Conservation (phyloP, 37 sponge, comb jelly and placozoan species). For the Tethya wilhelma region DNA sequence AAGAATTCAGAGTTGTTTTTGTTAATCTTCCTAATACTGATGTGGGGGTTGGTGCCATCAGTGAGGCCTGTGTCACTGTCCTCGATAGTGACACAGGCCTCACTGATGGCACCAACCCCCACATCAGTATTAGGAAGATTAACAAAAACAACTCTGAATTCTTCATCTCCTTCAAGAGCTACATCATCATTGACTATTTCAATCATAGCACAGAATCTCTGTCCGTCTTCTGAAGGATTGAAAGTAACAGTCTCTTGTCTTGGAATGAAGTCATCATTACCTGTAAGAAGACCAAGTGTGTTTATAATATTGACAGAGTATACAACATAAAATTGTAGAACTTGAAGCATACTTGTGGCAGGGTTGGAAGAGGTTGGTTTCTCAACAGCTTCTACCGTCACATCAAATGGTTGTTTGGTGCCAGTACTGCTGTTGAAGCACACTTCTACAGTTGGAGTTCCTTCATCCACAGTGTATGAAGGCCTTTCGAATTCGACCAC, state of each 20-base stretch:
- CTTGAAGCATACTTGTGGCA: not conserved
- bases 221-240: not conserved
- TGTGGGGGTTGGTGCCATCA: no score
- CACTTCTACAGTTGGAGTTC: not conserved
- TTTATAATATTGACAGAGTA: no score
- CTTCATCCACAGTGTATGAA: not conserved
- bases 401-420: not conserved
- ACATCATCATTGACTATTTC: slow-evolving; percentile 5
- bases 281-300: no score
- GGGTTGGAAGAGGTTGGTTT: not conserved
- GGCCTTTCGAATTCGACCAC: not conserved
- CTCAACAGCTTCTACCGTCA: not conserved
- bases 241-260: not conserved
- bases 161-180: slow-evolving; percentile 11
- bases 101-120: no score
- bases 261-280: not conserved
- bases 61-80: not conserved
- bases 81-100: not conserved
- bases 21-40: slow-evolving; percentile 38
- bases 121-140: not conserved
- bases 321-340: no score
- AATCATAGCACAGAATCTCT: not conserved
- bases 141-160: not conserved
- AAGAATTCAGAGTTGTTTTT: not conserved
- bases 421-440: not conserved